Percentiles rank a stretch among this genome's conserved stretches.
Evolutionary conservation across 2,113 vertebrate species (phyloP).

Genomic region (Actinemys pallida): DNA sequence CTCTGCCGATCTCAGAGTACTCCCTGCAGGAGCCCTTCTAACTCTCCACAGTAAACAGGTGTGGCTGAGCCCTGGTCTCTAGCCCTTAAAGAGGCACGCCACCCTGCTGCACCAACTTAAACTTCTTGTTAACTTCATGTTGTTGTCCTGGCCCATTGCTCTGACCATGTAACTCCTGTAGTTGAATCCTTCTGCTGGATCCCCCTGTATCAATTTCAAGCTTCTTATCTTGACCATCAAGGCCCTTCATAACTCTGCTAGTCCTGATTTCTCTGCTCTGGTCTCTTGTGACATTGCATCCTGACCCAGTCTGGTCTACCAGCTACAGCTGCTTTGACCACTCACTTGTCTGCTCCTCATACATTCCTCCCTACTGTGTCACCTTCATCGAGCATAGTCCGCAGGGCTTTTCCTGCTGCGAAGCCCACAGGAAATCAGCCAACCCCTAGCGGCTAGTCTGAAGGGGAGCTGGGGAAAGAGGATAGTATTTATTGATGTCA

Average conservation of each 20-base stretch:
- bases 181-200: background rate
- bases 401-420: background rate
- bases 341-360: background rate
- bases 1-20: background rate
- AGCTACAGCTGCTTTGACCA: background rate
- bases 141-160: background rate
- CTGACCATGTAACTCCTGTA: background rate
- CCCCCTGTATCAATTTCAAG: background rate
- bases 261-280: background rate
- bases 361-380: rapidly evolving
- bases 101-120: background rate
- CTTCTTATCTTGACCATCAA: background rate
- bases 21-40: background rate
- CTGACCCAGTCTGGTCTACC: background rate
- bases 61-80: background rate
- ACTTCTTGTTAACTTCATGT: background rate
- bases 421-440: rapidly evolving
- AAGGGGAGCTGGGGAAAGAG: rapidly evolving
- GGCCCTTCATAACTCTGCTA: background rate
- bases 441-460: background rate
- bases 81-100: background rate
- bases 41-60: background rate
- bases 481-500: rapidly evolving
- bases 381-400: rapidly evolving
- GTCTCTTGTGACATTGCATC: background rate